A percentile compares a stretch with the other conserved stretches of the same genome.
Conservation (phyloP, 2,888 invertebrate species). For the Macroteleia sp. region DNA sequence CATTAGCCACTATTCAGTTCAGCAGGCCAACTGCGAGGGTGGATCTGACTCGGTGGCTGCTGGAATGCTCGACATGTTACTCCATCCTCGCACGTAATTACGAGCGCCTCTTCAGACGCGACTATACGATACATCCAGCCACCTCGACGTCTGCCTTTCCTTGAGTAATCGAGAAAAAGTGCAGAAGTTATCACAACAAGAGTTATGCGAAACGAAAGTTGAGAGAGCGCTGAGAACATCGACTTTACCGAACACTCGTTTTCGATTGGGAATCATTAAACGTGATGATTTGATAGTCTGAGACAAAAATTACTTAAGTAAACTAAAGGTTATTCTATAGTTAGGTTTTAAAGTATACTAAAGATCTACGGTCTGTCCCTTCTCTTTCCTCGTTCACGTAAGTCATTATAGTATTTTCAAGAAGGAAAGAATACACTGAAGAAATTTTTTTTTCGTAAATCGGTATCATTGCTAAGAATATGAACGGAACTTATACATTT, state of each 20-base stretch:
- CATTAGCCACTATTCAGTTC: conserved; percentile 83
- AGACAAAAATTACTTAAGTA: conserved; percentile 10
- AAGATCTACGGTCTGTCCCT: too few relatives aligned
- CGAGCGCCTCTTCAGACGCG: conserved; percentile 70
- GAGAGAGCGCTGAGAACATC: conserved; percentile 1
- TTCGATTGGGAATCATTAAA: conserved; percentile 25
- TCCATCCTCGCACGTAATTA: conserved; percentile 79
- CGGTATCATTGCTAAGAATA: too few relatives aligned
- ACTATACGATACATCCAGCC: conserved; percentile 24
- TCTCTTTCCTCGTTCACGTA: too few relatives aligned
- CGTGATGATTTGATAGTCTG: conserved; percentile 24
- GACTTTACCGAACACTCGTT: background rate
- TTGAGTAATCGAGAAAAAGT: conserved; percentile 33
- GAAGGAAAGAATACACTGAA: too few relatives aligned
- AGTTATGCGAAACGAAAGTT: conserved; percentile 21
- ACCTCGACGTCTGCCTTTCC: conserved; percentile 23
- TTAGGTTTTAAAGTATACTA: too few relatives aligned
- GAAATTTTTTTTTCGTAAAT: too few relatives aligned
- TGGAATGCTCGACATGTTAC: conserved; percentile 81
- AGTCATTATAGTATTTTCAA: too few relatives aligned
- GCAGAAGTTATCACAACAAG: conserved; percentile 32
- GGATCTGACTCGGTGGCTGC: conserved; percentile 78
- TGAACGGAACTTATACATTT: too few relatives aligned
- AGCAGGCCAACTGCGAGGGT: conserved; percentile 81
- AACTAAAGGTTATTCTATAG: background rate